phyloP scores from a whole-genome alignment of 2,888 invertebrate species.

The Allygus modestus region DNA sequence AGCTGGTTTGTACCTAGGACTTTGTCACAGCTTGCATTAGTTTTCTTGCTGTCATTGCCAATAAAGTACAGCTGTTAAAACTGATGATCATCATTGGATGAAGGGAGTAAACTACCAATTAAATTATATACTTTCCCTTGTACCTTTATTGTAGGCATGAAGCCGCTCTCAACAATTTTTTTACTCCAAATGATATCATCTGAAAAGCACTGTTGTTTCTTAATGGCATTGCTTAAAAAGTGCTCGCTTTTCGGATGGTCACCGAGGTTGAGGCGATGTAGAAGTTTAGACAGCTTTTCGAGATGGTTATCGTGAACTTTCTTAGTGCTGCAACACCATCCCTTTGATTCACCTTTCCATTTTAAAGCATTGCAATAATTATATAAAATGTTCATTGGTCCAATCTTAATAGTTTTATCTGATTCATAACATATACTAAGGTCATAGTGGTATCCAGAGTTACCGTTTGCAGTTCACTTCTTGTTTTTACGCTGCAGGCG shows the following conservation, averaged over 20 bases:
- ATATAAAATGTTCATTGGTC: not conserved
- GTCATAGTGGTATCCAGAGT: not conserved
- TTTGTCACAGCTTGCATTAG: conserved; percentile 11
- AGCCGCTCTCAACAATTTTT: conserved; percentile 59
- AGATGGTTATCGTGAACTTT: conserved; percentile 56
- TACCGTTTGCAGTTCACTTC: not conserved
- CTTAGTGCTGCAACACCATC: conserved; percentile 35
- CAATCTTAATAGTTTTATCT: not conserved
- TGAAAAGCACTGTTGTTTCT: conserved; percentile 65
- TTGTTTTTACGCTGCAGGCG: not conserved
- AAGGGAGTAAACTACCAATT: conserved; percentile 66
- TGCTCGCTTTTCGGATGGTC: conserved; percentile 55
- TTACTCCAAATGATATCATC: conserved; percentile 66
- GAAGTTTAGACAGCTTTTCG: conserved; percentile 27
- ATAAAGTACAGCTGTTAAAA: conserved; percentile 69
- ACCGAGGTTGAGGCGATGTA: conserved; percentile 39
- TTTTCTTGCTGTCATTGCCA: conserved; percentile 63
- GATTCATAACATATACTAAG: not conserved
- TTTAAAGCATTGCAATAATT: not conserved
- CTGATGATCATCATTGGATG: conserved; percentile 60
- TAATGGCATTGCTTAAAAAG: conserved; percentile 61
- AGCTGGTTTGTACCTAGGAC: conserved; percentile 7
- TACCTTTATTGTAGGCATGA: conserved; percentile 68
- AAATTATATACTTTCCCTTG: conserved; percentile 69
- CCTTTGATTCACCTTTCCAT: conserved; percentile 3